phyloP scores from a whole-genome alignment of 2,113 vertebrate genomes.

The Tonatia bakeri region DNA sequence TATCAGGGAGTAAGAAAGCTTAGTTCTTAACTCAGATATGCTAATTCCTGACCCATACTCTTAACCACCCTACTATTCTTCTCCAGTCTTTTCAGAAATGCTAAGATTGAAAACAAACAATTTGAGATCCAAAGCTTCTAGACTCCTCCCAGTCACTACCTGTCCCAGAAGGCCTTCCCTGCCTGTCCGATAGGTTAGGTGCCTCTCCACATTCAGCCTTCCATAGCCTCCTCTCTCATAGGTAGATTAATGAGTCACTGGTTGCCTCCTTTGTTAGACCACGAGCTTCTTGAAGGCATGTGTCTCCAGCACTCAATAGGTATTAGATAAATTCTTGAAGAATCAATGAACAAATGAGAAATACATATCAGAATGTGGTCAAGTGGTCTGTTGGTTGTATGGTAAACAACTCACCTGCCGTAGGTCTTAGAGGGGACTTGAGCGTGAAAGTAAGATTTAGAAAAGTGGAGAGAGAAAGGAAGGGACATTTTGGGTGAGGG shows the following conservation, averaged over 20 bases:
- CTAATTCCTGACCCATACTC: neutral
- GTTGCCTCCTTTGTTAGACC: neutral
- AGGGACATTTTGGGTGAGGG: neutral
- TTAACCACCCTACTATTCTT: neutral
- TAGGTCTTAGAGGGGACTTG: neutral
- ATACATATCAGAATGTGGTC: neutral
- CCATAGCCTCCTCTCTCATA: neutral
- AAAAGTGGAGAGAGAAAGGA: neutral
- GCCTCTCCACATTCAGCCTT: neutral
- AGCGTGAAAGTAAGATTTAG: neutral
- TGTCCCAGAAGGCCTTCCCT: neutral
- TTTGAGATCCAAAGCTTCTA: neutral
- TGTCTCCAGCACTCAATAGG: neutral
- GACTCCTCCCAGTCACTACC: neutral
- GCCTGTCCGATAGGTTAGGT: no score
- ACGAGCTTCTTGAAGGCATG: neutral
- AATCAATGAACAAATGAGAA: neutral
- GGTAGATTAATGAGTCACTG: neutral
- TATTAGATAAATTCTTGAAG: neutral
- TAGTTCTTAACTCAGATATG: neutral
- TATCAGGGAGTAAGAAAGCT: neutral
- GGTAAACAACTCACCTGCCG: neutral
- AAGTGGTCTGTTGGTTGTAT: neutral
- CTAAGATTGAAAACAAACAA: neutral
- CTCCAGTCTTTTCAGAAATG: neutral